Percentiles rank a stretch among this genome's conserved stretches.
phyloP scores from a whole-genome alignment of 2,797 vertebrate genomes.

The Distichodus sexfasciatus region DNA sequence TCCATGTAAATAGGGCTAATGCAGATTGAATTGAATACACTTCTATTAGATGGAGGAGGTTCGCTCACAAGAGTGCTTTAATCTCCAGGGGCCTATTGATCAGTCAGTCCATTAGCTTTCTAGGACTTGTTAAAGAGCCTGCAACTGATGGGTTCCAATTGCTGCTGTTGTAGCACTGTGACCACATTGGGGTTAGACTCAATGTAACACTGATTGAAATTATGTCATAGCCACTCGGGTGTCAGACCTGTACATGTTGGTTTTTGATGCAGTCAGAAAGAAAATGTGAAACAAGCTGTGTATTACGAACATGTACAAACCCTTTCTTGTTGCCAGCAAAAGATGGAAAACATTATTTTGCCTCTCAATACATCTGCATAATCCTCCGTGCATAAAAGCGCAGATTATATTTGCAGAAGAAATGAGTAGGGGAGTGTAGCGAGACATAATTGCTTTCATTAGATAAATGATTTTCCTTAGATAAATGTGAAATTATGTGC shows the following conservation, averaged over 20 bases:
- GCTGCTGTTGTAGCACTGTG: conserved; percentile 31
- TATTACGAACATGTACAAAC: not conserved
- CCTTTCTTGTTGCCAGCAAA: not conserved
- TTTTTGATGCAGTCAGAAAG: not conserved
- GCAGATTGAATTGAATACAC: conserved; percentile 1
- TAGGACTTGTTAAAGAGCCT: conserved; percentile 43
- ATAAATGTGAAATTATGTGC: conserved; percentile 14
- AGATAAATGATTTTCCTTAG: conserved; percentile 7
- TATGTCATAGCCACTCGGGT: too few species aligned
- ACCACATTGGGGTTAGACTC: conserved; percentile 34
- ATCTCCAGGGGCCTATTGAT: conserved; percentile 34
- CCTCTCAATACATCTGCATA: not conserved
- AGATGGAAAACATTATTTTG: not conserved
- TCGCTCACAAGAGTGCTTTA: conserved; percentile 9
- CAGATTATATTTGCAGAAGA: conserved; percentile 6
- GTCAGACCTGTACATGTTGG: too few species aligned
- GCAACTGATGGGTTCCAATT: conserved; percentile 30
- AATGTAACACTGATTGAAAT: conserved; percentile 26
- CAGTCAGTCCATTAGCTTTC: conserved; percentile 35
- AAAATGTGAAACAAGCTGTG: not conserved
- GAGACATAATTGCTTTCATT: conserved; percentile 1
- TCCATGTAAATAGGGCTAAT: not conserved
- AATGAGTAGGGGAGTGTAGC: conserved; percentile 6
- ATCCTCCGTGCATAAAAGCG: conserved; percentile 3
- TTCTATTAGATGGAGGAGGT: not conserved